These are phyloP conservation scores for Canis aureus DNA, from an alignment of 2,113 vertebrate species.

Conservation along the genomic window DNA sequence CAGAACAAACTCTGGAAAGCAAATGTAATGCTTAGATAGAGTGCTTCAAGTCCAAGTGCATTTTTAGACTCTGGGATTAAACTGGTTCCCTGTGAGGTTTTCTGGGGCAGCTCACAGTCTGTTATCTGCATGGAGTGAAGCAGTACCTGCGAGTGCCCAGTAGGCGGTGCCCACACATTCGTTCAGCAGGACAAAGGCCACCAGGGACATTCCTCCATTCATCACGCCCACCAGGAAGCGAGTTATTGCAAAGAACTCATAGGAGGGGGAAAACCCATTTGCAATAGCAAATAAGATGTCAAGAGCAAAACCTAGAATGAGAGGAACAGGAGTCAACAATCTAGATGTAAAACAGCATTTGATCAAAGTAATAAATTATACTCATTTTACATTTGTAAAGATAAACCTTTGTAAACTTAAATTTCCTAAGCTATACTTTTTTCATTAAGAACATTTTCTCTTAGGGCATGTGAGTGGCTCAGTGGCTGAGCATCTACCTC, in stretches of 20 bases:
- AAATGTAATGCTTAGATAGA: neutral
- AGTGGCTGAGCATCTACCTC: too few species aligned
- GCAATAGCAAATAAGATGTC: constrained; percentile 90
- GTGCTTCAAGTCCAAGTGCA: neutral
- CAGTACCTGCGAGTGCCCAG: constrained; percentile 91
- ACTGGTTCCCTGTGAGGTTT: neutral
- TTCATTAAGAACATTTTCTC: too few species aligned
- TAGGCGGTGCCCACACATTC: constrained; percentile 91
- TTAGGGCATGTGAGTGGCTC: too few species aligned
- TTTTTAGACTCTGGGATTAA: constrained; percentile 12
- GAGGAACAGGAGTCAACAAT: constrained; percentile 61
- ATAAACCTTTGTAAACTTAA: constrained; percentile 1
- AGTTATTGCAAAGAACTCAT: constrained; percentile 88
- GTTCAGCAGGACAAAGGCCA: constrained; percentile 91
- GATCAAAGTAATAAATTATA: constrained; percentile 36
- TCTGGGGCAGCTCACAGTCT: neutral
- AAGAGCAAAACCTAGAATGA: constrained; percentile 89
- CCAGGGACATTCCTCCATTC: constrained; percentile 92
- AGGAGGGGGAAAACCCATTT: constrained; percentile 90
- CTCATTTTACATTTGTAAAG: neutral
- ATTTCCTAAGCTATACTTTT: constrained; percentile 38
- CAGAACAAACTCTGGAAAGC: neutral
- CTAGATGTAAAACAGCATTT: constrained; percentile 27
- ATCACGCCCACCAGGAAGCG: constrained; percentile 91
- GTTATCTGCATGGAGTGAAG: neutral